phyloP scores from a whole-genome alignment of 2,888 invertebrate genomes.

The Malthinus seriepunctatus region DNA sequence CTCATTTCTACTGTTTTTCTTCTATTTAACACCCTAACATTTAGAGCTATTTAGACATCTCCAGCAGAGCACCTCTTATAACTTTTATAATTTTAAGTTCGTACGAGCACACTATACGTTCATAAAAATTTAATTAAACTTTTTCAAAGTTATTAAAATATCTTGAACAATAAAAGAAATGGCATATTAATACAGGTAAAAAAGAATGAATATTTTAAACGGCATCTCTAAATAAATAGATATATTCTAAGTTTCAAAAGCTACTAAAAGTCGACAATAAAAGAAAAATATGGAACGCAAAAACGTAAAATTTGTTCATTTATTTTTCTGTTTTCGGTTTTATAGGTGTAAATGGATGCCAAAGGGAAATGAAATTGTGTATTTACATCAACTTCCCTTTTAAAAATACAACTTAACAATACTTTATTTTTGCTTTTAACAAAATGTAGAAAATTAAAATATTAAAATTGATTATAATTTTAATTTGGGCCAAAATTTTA shows the following conservation, averaged over 20 bases:
- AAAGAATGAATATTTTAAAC: conserved; percentile 19
- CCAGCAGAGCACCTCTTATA: no score
- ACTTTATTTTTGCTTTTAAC: conserved; percentile 4
- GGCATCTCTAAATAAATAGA: conserved; percentile 14
- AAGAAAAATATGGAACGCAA: conserved; percentile 32
- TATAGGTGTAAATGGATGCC: conserved; percentile 33
- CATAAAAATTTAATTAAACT: no score
- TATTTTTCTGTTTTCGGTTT: conserved; percentile 32
- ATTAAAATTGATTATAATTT: no score
- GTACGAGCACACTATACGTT: no score
- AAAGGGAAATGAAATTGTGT: conserved; percentile 32
- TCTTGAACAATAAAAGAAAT: background rate
- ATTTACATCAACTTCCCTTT: conserved; percentile 25
- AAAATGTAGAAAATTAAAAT: background rate
- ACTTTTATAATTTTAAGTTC: no score
- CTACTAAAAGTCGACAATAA: conserved; percentile 33
- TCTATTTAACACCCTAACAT: no score
- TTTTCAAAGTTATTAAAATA: no score
- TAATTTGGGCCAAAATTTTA: no score
- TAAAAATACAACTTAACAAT: conserved; percentile 11
- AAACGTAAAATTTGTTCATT: conserved; percentile 30
- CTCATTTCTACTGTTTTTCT: no score
- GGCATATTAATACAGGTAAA: conserved; percentile 7
- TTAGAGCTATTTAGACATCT: no score
- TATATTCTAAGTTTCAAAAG: conserved; percentile 30